Conservation (phyloP, 2,797 vertebrate species). For the Linurgus olivaceus region DNA sequence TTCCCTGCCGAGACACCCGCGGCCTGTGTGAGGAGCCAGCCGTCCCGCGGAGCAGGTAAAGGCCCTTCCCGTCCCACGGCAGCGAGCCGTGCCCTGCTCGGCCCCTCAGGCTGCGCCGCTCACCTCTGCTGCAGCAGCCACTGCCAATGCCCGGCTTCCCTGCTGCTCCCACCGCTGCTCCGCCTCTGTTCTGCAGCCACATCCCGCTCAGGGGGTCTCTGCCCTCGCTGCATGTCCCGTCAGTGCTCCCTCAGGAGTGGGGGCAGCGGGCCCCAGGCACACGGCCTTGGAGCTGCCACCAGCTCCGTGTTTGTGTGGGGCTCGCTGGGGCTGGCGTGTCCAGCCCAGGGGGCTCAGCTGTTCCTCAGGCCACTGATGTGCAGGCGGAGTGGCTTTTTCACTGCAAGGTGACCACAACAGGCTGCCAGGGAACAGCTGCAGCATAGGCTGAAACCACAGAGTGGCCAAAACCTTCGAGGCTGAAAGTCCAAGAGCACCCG, state of each 20-base stretch:
- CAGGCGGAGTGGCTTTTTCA: neutral
- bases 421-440: neutral
- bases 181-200: neutral
- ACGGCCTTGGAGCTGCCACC: fast-evolving
- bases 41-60: constrained; percentile 22
- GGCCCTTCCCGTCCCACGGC: neutral
- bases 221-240: neutral
- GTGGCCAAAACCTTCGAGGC: neutral
- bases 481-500: neutral
- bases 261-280: neutral
- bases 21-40: neutral
- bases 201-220: fast-evolving
- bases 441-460: neutral
- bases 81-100: neutral
- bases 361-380: fast-evolving
- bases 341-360: neutral
- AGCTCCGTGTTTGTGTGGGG: neutral
- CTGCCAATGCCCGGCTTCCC: neutral
- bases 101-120: neutral
- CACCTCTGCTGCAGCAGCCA: neutral
- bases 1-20: neutral
- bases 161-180: neutral
- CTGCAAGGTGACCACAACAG: fast-evolving
- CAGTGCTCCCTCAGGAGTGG: fast-evolving
- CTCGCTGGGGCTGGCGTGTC: fast-evolving